A percentile compares a stretch with the other conserved stretches of the same genome.
phyloP scores from a whole-genome alignment of 2,888 invertebrate genomes.

The Geophilus truncorum region DNA sequence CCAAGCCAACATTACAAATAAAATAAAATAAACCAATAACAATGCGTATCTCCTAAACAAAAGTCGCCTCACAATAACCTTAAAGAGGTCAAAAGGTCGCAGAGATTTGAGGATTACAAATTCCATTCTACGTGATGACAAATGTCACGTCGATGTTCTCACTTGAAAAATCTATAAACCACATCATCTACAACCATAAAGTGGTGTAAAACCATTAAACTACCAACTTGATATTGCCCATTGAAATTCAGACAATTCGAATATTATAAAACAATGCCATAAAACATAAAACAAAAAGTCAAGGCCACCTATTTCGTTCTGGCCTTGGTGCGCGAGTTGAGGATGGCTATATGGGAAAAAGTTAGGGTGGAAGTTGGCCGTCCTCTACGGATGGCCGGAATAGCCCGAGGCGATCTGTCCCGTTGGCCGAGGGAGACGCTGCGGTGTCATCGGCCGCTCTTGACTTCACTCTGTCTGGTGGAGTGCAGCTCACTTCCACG shows the following conservation, averaged over 20 bases:
- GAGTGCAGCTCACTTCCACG: not conserved
- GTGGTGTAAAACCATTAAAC: too few relatives aligned
- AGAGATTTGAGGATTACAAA: not conserved
- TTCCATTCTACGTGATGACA: not conserved
- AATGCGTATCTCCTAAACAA: not conserved
- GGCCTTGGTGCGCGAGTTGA: not conserved
- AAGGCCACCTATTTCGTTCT: not conserved
- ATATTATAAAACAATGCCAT: not conserved
- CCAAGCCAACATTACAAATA: not conserved
- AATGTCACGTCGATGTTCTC: not conserved
- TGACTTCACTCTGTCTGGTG: slow-evolving; percentile 1
- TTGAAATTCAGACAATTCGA: not conserved
- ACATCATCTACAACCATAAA: too few relatives aligned
- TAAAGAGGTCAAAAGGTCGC: slow-evolving; percentile 1
- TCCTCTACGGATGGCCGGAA: not conserved
- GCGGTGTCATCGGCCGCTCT: slow-evolving; percentile 10
- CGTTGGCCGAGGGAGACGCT: slow-evolving; percentile 10
- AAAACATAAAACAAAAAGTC: not conserved
- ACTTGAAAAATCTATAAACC: not conserved
- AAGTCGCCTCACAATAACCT: not conserved
- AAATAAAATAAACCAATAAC: not conserved
- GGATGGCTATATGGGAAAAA: not conserved
- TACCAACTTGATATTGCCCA: too few relatives aligned
- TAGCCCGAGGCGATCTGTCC: not conserved
- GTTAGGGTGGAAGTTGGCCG: not conserved